These are phyloP conservation scores for Thymallus thymallus DNA, from an alignment of 2,113 vertebrate species.

Conservation along the genomic window DNA sequence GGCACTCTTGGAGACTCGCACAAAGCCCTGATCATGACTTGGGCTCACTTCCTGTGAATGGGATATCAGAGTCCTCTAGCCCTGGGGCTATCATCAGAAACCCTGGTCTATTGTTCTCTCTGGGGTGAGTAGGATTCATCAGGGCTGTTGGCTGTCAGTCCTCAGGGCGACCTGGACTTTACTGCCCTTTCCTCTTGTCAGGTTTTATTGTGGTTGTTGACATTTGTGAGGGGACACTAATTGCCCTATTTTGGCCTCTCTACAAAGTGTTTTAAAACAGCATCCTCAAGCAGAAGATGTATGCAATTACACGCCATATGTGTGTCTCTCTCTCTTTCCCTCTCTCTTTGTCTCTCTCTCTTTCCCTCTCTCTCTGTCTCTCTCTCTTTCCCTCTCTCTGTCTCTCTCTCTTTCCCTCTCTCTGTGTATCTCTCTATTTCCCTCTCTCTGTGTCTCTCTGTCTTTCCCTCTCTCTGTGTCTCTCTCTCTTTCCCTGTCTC, in stretches of 20 bases:
- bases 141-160: slow-evolving; percentile 22
- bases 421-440: not conserved
- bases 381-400: slow-evolving; percentile 2
- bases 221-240: slow-evolving; percentile 43
- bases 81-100: slow-evolving; percentile 37
- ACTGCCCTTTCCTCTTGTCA: slow-evolving; percentile 11
- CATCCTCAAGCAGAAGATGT: slow-evolving; percentile 17
- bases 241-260: slow-evolving; percentile 30
- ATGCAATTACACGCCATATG: not conserved
- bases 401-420: not conserved
- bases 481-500: slow-evolving; percentile 1
- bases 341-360: not conserved
- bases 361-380: not conserved
- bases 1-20: slow-evolving; percentile 9
- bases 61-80: slow-evolving; percentile 24
- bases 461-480: not conserved
- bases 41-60: slow-evolving; percentile 6
- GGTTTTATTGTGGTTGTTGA: slow-evolving; percentile 39
- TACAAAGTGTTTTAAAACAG: slow-evolving; percentile 28
- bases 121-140: slow-evolving; percentile 43
- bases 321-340: not conserved
- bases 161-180: slow-evolving; percentile 29
- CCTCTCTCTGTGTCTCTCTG: not conserved
- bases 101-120: slow-evolving; percentile 40
- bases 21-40: too few relatives aligned